Percentiles rank a stretch among this genome's conserved stretches.
Evolutionary conservation across 2,797 vertebrate genomes (phyloP).

Genomic region (Babyrousa celebensis): DNA sequence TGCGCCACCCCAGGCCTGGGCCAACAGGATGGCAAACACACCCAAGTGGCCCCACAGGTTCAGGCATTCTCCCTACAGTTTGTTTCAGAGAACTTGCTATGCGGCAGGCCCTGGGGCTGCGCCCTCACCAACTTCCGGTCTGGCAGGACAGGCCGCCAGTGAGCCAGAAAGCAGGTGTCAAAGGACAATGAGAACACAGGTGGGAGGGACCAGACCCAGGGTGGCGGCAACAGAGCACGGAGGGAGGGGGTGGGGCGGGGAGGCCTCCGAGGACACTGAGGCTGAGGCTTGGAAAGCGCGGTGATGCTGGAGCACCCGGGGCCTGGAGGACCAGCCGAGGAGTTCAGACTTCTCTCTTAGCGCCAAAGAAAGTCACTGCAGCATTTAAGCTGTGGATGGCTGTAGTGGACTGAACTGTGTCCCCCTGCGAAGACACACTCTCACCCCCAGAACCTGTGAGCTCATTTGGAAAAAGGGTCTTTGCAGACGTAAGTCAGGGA

Average conservation of each 20-base stretch:
- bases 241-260: accelerated
- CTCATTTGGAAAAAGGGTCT: neutral
- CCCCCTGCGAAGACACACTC: neutral
- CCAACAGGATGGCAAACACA: neutral
- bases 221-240: neutral
- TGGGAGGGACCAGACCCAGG: accelerated
- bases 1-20: neutral
- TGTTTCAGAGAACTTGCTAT: accelerated
- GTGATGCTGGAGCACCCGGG: accelerated
- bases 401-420: neutral
- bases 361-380: neutral
- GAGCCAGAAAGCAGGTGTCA: neutral
- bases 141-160: neutral
- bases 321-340: neutral
- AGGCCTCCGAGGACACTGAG: neutral
- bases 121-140: neutral
- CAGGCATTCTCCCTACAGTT: neutral
- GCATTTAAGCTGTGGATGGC: neutral
- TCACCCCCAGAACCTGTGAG: neutral
- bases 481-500: neutral
- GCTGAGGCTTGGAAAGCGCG: neutral
- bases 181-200: neutral
- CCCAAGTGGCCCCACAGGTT: neutral
- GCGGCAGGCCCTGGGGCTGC: neutral
- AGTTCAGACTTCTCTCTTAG: neutral